A percentile compares a stretch with the other conserved stretches of the same genome.
Conservation (phyloP, 2,888 invertebrate genomes). For the Acronicta leporina region DNA sequence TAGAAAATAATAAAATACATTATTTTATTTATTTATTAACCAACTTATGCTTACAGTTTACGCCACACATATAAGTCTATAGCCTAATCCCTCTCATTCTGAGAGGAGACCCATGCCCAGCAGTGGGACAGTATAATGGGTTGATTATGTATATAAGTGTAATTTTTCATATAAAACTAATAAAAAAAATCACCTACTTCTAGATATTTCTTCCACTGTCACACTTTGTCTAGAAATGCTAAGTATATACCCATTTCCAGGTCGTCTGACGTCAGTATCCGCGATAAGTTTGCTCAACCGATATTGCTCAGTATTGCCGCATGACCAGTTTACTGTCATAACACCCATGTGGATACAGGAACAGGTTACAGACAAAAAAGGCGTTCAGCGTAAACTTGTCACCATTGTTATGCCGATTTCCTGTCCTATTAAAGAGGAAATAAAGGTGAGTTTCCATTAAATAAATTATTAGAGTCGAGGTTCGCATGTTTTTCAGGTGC, state of each 20-base stretch:
- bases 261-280: constrained; percentile 86
- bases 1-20: too few relatives aligned
- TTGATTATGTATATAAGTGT: too few relatives aligned
- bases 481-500: too few relatives aligned
- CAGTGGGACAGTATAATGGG: too few relatives aligned
- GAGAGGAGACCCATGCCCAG: too few relatives aligned
- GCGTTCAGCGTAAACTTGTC: constrained; percentile 67
- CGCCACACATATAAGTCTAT: too few relatives aligned
- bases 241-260: constrained; percentile 59
- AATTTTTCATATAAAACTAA: too few relatives aligned
- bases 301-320: constrained; percentile 94
- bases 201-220: too few relatives aligned
- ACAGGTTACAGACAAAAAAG: neutral
- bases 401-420: constrained; percentile 93
- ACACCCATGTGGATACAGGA: constrained; percentile 80
- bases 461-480: neutral
- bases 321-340: constrained; percentile 93
- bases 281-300: constrained; percentile 92
- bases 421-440: constrained; percentile 92
- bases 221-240: neutral
- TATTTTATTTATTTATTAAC: too few relatives aligned
- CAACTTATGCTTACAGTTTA: too few relatives aligned
- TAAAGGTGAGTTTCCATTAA: constrained; percentile 87
- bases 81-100: too few relatives aligned
- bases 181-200: too few relatives aligned